These are phyloP conservation scores for Aratinga solstitialis DNA, from an alignment of 2,797 vertebrate genomes.

Conservation along the genomic window DNA sequence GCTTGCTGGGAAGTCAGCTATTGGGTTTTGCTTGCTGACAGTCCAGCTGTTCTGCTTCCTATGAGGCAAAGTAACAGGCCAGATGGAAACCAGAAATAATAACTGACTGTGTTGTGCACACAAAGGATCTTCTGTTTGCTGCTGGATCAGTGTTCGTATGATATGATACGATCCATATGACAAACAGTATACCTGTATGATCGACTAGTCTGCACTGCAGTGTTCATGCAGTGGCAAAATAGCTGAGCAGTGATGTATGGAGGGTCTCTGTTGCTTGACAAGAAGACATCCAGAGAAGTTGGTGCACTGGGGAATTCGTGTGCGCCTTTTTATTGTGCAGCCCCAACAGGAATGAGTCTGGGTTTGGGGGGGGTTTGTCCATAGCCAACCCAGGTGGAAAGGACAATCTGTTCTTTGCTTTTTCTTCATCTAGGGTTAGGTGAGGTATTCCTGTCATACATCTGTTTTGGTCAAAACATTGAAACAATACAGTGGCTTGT, in stretches of 20 bases:
- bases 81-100: slow-evolving; percentile 18
- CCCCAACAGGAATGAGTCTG: background rate
- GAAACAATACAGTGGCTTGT: slow-evolving; percentile 40
- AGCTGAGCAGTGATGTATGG: background rate
- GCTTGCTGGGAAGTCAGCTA: background rate
- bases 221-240: background rate
- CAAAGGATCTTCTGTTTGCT: slow-evolving; percentile 20
- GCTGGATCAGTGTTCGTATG: background rate
- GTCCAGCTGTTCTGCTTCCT: slow-evolving; percentile 30
- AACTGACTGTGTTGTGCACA: background rate
- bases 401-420: slow-evolving; percentile 47
- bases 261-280: background rate
- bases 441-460: slow-evolving; percentile 36
- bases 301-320: background rate
- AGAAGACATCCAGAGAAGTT: background rate
- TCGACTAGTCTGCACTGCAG: background rate
- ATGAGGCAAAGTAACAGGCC: background rate
- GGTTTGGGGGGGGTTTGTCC: background rate
- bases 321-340: background rate
- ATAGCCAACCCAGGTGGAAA: slow-evolving; percentile 9
- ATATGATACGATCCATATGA: background rate
- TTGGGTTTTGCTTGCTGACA: background rate
- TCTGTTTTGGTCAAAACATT: slow-evolving; percentile 73
- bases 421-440: slow-evolving; percentile 12
- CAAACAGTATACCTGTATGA: background rate